A percentile compares a stretch with the other conserved stretches of the same genome.
These are phyloP conservation scores for Drosophila bocqueti DNA, from an alignment of 1,140 invertebrate genomes.

Conservation along the genomic window DNA sequence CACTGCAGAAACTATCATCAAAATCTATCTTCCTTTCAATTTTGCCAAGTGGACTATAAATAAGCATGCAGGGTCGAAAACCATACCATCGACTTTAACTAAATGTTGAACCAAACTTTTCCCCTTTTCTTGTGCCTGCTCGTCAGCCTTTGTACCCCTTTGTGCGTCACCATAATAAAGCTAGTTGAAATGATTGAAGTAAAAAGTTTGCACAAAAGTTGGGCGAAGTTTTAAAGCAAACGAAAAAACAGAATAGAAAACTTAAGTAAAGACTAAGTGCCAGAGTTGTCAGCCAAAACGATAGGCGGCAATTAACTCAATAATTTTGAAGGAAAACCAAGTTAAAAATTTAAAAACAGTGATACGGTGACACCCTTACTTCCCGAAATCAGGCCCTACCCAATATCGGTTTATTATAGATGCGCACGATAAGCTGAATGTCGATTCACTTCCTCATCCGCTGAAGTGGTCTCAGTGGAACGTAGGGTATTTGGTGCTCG, in stretches of 20 bases:
- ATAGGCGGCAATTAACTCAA: neutral
- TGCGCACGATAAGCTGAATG: conserved; percentile 5
- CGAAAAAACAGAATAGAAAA: conserved; percentile 18
- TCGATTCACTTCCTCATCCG: conserved; percentile 10
- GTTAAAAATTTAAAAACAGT: neutral
- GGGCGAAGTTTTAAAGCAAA: conserved; percentile 56
- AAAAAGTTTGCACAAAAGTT: conserved; percentile 65
- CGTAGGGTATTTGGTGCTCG: conserved; percentile 26
- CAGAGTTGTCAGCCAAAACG: conserved; percentile 16
- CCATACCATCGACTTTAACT: conserved; percentile 34
- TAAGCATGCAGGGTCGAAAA: conserved; percentile 42
- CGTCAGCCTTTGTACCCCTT: neutral
- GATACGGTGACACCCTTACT: neutral
- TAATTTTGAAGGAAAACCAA: neutral
- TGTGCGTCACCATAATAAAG: conserved; percentile 16
- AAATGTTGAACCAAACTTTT: conserved; percentile 39
- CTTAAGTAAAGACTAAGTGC: conserved; percentile 7
- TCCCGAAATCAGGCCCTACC: neutral
- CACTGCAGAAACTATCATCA: conserved; percentile 58
- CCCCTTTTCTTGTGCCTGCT: conserved; percentile 5
- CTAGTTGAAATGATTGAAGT: conserved; percentile 64
- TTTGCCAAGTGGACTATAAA: conserved; percentile 63
- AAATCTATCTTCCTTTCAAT: conserved; percentile 17
- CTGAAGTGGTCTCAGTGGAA: neutral
- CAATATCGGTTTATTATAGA: neutral